Evolutionary conservation across 2,888 invertebrate species (phyloP).

Genomic region (Altica lythri): DNA sequence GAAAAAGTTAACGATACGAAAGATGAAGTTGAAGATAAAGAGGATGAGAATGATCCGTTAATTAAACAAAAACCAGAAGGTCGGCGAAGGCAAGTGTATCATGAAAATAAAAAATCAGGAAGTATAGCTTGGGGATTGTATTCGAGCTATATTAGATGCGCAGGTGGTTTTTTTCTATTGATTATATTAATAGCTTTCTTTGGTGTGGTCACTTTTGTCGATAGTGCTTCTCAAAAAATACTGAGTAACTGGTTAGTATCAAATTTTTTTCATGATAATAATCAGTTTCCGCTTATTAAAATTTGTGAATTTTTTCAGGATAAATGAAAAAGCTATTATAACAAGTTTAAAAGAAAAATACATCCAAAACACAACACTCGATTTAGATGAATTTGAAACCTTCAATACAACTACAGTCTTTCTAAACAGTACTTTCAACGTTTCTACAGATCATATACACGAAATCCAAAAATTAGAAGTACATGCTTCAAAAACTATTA

Average conservation of each 20-base stretch:
- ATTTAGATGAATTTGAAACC: neutral
- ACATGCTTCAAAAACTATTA: constrained; percentile 31
- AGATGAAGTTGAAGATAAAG: constrained; percentile 59
- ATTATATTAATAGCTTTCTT: constrained; percentile 40
- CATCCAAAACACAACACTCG: constrained; percentile 2
- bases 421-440: neutral
- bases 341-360: constrained; percentile 11
- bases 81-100: constrained; percentile 39
- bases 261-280: neutral
- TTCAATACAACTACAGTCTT: neutral
- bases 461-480: constrained; percentile 19
- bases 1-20: neutral
- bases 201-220: constrained; percentile 38
- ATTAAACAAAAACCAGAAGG: constrained; percentile 15
- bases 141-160: constrained; percentile 44
- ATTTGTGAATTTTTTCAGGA: constrained; percentile 17
- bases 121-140: constrained; percentile 44
- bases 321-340: constrained; percentile 16
- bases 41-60: constrained; percentile 59
- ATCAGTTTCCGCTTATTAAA: neutral
- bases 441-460: constrained; percentile 18
- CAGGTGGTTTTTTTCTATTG: constrained; percentile 45
- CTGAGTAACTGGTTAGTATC: constrained; percentile 46
- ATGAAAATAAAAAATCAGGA: constrained; percentile 46
- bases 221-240: constrained; percentile 43